These are phyloP conservation scores for Podocnemis expansa DNA, from an alignment of 2,113 vertebrate genomes.

Conservation along the genomic window DNA sequence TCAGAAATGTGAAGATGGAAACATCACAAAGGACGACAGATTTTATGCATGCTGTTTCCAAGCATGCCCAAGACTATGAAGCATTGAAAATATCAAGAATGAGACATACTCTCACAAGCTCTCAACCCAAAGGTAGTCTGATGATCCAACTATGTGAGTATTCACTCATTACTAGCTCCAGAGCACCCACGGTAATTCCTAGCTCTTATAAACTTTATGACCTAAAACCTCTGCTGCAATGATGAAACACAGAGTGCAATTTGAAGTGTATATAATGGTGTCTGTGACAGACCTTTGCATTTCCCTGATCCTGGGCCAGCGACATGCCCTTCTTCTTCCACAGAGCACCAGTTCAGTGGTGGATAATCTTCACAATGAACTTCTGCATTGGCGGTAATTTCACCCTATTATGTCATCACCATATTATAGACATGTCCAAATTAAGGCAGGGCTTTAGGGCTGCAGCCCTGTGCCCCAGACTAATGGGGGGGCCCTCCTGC, in stretches of 20 bases:
- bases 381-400: not conserved
- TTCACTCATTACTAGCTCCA: not conserved
- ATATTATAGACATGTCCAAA: not conserved
- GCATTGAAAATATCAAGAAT: not conserved
- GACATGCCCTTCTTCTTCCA: not conserved
- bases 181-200: not conserved
- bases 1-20: not conserved
- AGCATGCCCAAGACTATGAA: not conserved
- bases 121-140: not conserved
- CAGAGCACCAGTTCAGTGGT: not conserved
- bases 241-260: not conserved
- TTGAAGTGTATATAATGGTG: not conserved
- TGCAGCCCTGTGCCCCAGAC: too few relatives aligned
- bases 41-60: not conserved
- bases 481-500: too few relatives aligned
- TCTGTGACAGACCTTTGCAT: not conserved
- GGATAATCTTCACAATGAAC: not conserved
- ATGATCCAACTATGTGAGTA: too few relatives aligned
- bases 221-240: not conserved
- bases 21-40: not conserved
- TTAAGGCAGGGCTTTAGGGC: too few relatives aligned
- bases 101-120: not conserved
- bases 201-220: not conserved
- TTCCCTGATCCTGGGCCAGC: not conserved
- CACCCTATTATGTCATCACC: not conserved